Conservation (phyloP, 2,888 invertebrate genomes). For the Prostheceraeus crozeri region DNA sequence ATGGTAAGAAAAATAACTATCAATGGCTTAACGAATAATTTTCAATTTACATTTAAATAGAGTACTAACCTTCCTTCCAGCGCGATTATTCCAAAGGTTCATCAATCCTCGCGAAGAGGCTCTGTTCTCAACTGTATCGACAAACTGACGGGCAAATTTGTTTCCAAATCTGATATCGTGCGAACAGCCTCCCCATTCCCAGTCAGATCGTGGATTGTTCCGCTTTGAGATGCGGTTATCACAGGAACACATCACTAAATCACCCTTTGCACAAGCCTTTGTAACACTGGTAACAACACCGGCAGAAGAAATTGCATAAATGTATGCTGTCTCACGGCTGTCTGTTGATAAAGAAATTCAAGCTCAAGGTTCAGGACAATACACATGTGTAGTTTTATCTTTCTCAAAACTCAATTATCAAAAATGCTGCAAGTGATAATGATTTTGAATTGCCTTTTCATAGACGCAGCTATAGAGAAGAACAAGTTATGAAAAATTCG, state of each 20-base stretch:
- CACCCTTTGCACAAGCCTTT: conserved; percentile 49
- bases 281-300: conserved; percentile 72
- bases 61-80: background rate
- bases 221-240: conserved; percentile 66
- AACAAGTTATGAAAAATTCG: no score
- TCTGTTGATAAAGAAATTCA: conserved; percentile 1
- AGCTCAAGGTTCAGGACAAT: background rate
- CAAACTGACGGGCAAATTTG: conserved; percentile 85
- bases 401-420: background rate
- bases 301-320: conserved; percentile 61
- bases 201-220: conserved; percentile 73
- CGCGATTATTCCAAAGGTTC: conserved; percentile 16
- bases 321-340: conserved; percentile 73
- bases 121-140: conserved; percentile 77
- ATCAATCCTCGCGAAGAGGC: conserved; percentile 67
- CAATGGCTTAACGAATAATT: no score
- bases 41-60: conserved; percentile 31
- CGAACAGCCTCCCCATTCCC: conserved; percentile 97
- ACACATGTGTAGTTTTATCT: background rate
- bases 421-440: no score
- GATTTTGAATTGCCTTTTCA: no score
- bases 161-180: conserved; percentile 79
- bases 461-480: no score
- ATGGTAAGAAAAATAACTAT: no score
- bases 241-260: conserved; percentile 78